Conservation (phyloP, 2,113 vertebrate species). For the Sebastes schlegelii region DNA sequence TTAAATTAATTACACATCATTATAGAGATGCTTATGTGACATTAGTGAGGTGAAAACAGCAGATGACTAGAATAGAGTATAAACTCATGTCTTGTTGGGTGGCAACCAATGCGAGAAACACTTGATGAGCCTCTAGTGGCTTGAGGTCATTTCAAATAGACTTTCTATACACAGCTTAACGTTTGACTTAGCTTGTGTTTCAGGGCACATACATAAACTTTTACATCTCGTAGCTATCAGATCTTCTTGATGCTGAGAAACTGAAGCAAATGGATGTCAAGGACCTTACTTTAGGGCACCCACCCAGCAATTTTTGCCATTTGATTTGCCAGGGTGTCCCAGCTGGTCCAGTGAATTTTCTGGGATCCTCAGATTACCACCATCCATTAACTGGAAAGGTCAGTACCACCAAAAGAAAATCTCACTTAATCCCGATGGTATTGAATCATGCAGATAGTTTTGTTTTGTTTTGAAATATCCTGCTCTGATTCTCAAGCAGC, state of each 20-base stretch:
- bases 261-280: rapidly evolving
- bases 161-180: not conserved
- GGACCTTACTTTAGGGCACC: not conserved
- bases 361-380: not conserved
- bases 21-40: not conserved
- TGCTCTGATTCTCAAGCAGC: no score
- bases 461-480: no score
- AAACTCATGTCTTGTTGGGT: not conserved
- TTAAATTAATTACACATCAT: not conserved
- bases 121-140: not conserved
- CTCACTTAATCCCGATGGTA: no score
- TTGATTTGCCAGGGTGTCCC: not conserved
- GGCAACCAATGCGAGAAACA: not conserved
- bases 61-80: not conserved
- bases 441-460: no score
- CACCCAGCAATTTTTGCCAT: not conserved
- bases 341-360: not conserved
- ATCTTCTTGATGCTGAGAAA: not conserved
- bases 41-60: not conserved
- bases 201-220: not conserved
- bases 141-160: not conserved
- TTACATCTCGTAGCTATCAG: not conserved
- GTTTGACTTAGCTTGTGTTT: not conserved
- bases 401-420: no score
- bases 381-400: no score